phyloP scores from a whole-genome alignment of 2,113 vertebrate genomes.

The Toxostoma redivivum region DNA sequence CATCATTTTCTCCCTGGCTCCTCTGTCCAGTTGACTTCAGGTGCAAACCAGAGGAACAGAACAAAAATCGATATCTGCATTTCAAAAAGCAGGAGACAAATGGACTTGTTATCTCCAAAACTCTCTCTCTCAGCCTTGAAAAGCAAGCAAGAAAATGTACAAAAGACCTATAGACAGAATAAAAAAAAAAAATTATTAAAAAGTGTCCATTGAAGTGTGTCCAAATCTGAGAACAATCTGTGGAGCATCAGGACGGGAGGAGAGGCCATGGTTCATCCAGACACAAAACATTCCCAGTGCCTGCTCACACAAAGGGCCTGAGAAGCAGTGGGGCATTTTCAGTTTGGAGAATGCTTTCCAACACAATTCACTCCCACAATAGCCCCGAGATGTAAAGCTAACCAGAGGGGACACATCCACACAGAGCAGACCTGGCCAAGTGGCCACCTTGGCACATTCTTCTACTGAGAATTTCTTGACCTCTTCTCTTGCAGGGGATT shows the following conservation, averaged over 20 bases:
- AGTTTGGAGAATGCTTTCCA: not conserved
- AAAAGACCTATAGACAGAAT: not conserved
- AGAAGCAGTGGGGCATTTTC: not conserved
- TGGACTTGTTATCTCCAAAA: not conserved
- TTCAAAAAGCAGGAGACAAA: not conserved
- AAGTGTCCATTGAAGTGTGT: not conserved
- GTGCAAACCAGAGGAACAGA: not conserved
- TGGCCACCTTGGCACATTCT: not conserved
- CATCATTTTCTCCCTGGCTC: not conserved
- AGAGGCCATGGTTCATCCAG: not conserved
- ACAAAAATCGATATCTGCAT: not conserved
- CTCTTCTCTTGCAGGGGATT: not conserved
- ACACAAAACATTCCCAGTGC: not conserved
- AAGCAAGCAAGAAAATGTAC: not conserved
- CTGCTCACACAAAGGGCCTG: not conserved
- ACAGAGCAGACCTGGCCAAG: not conserved
- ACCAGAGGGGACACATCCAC: not conserved
- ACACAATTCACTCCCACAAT: not conserved
- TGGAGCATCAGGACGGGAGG: not conserved
- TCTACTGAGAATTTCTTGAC: not conserved
- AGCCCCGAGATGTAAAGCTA: not conserved
- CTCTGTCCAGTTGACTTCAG: not conserved
- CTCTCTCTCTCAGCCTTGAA: not conserved
- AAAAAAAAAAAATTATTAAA: not conserved
- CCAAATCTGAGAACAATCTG: not conserved